Percentiles rank a stretch among this genome's conserved stretches.
Evolutionary conservation across 2,888 invertebrate species (phyloP).

Genomic region (Stenotaenia linearis): DNA sequence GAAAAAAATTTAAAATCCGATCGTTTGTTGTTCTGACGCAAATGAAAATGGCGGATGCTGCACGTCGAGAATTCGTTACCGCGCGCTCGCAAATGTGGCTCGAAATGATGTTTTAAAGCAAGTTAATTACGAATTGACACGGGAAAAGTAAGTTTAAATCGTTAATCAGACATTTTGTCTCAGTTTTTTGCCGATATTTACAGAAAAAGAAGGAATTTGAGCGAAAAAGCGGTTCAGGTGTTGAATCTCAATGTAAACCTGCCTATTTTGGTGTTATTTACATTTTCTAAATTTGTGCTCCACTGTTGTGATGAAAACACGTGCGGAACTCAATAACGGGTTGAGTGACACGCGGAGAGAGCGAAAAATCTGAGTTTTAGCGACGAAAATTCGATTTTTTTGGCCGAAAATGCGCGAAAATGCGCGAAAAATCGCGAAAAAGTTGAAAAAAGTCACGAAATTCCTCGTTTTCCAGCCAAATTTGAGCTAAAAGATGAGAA

Average conservation of each 20-base stretch:
- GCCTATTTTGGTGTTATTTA: constrained; percentile 1
- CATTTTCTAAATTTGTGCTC: background rate
- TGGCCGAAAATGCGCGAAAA: too few species aligned
- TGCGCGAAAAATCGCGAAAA: too few species aligned
- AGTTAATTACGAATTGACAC: background rate
- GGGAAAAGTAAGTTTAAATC: background rate
- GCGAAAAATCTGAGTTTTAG: too few species aligned
- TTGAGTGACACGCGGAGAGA: too few species aligned
- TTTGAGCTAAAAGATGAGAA: too few species aligned
- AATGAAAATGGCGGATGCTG: background rate
- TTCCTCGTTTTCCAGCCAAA: too few species aligned
- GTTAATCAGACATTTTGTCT: background rate
- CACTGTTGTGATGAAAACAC: too few species aligned
- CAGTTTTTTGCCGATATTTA: too few species aligned
- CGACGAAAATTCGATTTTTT: too few species aligned
- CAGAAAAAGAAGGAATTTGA: too few species aligned
- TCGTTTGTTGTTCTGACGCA: background rate
- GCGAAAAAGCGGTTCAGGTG: background rate
- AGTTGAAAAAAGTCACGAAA: too few species aligned
- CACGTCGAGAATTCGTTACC: background rate
- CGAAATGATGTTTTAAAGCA: background rate
- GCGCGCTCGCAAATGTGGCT: background rate
- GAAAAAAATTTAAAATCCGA: background rate
- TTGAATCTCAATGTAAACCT: background rate
- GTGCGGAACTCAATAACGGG: too few species aligned